Conservation (phyloP, 2,113 vertebrate species). For the Poecilia latipinna region DNA sequence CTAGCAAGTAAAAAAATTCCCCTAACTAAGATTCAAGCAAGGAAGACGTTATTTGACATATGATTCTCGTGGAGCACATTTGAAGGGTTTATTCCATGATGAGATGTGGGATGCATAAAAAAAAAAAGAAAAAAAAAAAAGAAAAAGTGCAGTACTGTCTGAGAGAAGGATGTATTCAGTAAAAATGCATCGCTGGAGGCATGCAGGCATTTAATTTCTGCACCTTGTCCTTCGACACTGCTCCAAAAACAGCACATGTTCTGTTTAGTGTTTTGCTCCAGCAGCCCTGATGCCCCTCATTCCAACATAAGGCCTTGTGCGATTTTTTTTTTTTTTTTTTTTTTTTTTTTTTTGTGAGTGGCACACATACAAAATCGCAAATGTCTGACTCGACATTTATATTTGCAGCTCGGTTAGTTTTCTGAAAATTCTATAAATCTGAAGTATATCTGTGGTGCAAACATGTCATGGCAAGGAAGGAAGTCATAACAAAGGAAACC, state of each 20-base stretch:
- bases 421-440: neutral
- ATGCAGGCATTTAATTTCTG: slow-evolving; percentile 27
- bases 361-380: neutral
- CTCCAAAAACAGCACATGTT: neutral
- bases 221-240: too few relatives aligned
- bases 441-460: neutral
- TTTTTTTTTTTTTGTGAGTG: neutral
- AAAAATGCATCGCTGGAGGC: slow-evolving; percentile 15
- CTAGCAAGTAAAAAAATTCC: slow-evolving; percentile 40
- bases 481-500: neutral
- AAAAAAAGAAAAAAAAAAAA: neutral
- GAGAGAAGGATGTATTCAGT: slow-evolving; percentile 9
- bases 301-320: neutral
- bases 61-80: slow-evolving; percentile 46
- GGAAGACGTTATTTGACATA: slow-evolving; percentile 46
- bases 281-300: neutral
- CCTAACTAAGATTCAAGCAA: slow-evolving; percentile 32
- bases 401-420: neutral
- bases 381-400: neutral
- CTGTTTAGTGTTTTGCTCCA: slow-evolving; percentile 7
- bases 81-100: slow-evolving; percentile 52
- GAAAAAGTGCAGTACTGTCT: slow-evolving; percentile 10
- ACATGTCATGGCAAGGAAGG: too few relatives aligned
- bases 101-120: slow-evolving; percentile 6
- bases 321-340: neutral